Evolutionary conservation across 2,113 vertebrate genomes (phyloP).

Genomic region (Motacilla tschutschensis): DNA sequence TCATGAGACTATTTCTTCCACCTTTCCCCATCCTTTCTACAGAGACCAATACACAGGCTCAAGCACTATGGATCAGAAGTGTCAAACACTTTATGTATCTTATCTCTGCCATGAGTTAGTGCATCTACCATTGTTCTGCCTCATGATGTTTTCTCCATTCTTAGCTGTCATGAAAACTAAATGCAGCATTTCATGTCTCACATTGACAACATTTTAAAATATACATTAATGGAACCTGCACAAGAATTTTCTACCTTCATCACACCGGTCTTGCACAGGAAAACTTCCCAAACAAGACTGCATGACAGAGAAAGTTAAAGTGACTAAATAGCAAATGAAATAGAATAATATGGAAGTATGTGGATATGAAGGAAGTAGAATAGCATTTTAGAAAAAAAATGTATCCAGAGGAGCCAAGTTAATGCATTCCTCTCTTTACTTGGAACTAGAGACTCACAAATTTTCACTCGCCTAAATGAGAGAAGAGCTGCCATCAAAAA

Average conservation of each 20-base stretch:
- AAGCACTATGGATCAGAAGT: not conserved
- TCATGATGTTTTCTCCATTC: not conserved
- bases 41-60: not conserved
- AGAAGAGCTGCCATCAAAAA: not conserved
- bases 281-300: not conserved
- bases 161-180: not conserved
- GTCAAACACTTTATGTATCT: not conserved
- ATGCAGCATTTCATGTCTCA: not conserved
- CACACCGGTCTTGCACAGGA: not conserved
- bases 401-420: not conserved
- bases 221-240: not conserved
- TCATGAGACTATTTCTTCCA: not conserved
- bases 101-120: not conserved
- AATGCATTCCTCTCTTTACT: not conserved
- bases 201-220: not conserved
- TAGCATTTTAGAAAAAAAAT: not conserved
- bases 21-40: not conserved
- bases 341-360: fast-evolving
- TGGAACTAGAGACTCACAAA: not conserved
- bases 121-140: not conserved
- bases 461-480: not conserved
- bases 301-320: not conserved
- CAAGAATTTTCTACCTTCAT: not conserved
- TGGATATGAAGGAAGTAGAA: not conserved
- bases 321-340: not conserved